A percentile compares a stretch with the other conserved stretches of the same genome.
phyloP scores from a whole-genome alignment of 2,888 invertebrate genomes.

The Notodonta ziczac region DNA sequence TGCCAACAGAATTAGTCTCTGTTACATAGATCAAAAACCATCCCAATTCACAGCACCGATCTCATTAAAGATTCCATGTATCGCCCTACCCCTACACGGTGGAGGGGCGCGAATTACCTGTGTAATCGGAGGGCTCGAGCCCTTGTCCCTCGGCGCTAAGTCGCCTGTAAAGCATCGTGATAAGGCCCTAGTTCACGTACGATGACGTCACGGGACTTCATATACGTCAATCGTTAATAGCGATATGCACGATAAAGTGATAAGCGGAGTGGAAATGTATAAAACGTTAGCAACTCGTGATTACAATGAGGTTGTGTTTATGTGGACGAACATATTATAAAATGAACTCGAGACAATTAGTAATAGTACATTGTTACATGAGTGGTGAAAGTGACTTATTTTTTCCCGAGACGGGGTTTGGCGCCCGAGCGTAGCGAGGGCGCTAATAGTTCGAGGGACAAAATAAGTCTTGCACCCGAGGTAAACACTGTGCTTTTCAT shows the following conservation, averaged over 20 bases:
- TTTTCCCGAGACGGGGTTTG: too few species aligned
- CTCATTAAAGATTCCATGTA: conserved; percentile 33
- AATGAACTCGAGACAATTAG: too few species aligned
- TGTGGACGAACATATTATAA: too few species aligned
- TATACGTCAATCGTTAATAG: conserved; percentile 34
- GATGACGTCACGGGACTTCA: conserved; percentile 31
- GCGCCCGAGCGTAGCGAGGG: too few species aligned
- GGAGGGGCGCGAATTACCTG: conserved; percentile 29
- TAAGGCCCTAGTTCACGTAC: conserved; percentile 39
- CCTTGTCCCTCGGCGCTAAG: conserved; percentile 13
- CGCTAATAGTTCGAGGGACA: too few species aligned
- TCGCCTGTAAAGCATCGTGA: conserved; percentile 23
- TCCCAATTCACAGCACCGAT: conserved; percentile 7
- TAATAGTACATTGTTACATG: too few species aligned
- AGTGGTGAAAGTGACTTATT: too few species aligned
- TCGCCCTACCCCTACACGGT: conserved; percentile 19
- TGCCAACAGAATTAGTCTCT: neutral
- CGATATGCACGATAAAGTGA: too few species aligned
- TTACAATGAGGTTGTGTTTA: too few species aligned
- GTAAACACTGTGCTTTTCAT: too few species aligned
- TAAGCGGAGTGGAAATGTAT: neutral
- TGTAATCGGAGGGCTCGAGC: conserved; percentile 23
- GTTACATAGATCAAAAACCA: neutral
- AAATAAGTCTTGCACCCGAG: too few species aligned
- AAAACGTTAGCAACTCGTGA: neutral